These are phyloP conservation scores for Taeniopygia guttata DNA, from an alignment of 2,797 vertebrate genomes.

Conservation along the genomic window DNA sequence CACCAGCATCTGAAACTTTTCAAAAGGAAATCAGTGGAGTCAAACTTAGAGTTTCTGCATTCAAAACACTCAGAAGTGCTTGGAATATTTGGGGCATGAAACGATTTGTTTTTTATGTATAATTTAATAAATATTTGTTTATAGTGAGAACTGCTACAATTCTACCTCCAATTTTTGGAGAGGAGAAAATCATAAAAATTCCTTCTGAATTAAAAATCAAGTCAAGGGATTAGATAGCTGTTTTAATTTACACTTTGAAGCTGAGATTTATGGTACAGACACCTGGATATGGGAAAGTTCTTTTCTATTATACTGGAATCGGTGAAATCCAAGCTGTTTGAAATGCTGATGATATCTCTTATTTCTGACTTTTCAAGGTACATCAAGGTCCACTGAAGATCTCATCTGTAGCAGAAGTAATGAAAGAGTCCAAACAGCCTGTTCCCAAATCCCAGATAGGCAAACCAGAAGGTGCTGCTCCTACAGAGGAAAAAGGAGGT, in stretches of 20 bases:
- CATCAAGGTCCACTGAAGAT: slow-evolving; percentile 79
- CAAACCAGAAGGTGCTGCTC: slow-evolving; percentile 63
- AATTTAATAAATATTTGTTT: background rate
- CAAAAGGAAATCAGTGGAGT: background rate
- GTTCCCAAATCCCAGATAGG: slow-evolving; percentile 53
- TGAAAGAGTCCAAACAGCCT: slow-evolving; percentile 79
- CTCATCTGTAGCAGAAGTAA: slow-evolving; percentile 82
- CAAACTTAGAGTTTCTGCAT: background rate
- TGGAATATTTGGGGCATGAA: background rate
- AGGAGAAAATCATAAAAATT: background rate
- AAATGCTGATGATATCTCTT: background rate
- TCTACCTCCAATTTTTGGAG: background rate
- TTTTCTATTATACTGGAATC: fast-evolving
- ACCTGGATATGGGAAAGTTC: background rate
- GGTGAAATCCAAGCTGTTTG: background rate
- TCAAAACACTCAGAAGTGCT: background rate
- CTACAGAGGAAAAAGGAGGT: slow-evolving; percentile 68
- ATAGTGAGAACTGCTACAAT: background rate
- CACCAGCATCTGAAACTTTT: background rate
- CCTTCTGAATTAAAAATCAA: background rate
- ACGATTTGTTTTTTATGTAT: background rate
- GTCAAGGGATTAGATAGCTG: background rate
- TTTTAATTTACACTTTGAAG: background rate
- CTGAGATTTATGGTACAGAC: background rate
- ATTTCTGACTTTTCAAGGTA: slow-evolving; percentile 57